Evolutionary conservation across 2,113 vertebrate genomes (phyloP).

Genomic region (Phainopepla nitens): DNA sequence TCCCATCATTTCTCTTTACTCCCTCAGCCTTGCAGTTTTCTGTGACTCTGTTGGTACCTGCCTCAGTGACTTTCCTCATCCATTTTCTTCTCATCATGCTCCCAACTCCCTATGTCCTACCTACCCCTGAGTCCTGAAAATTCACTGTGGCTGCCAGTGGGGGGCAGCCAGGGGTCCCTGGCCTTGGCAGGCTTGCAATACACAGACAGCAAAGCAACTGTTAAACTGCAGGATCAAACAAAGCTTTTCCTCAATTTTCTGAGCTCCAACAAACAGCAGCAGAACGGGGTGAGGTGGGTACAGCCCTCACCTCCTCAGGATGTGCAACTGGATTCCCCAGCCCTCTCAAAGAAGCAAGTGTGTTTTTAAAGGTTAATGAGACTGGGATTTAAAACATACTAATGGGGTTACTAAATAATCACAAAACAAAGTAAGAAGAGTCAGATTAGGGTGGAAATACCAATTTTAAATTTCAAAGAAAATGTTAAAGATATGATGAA

Average conservation of each 20-base stretch:
- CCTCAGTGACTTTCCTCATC: background rate
- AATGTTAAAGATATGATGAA: background rate
- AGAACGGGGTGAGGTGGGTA: background rate
- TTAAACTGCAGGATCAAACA: background rate
- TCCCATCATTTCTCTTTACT: background rate
- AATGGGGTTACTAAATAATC: background rate
- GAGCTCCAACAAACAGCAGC: background rate
- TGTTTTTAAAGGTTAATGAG: background rate
- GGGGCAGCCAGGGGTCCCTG: background rate
- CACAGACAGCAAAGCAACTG: background rate
- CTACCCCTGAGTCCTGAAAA: background rate
- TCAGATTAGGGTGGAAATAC: background rate
- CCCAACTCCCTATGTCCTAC: background rate
- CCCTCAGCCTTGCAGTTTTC: background rate
- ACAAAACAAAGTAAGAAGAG: background rate
- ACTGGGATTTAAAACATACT: background rate
- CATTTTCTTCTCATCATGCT: background rate
- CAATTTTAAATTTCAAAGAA: background rate
- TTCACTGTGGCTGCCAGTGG: background rate
- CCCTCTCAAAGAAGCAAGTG: background rate
- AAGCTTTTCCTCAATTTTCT: background rate
- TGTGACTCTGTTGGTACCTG: background rate
- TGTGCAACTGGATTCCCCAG: background rate
- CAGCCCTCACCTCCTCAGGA: background rate
- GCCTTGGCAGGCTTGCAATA: background rate